Conservation (phyloP, 1,140 invertebrate species). For the Carposina sasakii region DNA sequence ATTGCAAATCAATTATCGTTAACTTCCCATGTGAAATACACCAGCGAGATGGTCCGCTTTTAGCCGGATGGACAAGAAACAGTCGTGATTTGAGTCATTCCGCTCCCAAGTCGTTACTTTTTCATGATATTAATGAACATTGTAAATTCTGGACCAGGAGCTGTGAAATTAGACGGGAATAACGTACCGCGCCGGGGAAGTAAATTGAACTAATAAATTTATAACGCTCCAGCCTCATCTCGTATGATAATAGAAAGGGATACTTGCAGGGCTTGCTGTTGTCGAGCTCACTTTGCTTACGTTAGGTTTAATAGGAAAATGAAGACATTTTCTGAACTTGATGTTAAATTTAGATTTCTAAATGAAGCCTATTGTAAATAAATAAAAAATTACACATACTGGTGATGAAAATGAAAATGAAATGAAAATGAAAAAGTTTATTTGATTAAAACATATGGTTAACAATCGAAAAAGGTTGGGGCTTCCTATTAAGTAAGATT, state of each 20-base stretch:
- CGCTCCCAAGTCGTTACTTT: constrained; percentile 20
- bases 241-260: constrained; percentile 57
- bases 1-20: background rate
- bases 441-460: too few relatives aligned
- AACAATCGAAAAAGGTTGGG: too few relatives aligned
- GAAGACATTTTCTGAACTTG: too few relatives aligned
- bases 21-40: background rate
- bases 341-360: too few relatives aligned
- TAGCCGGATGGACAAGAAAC: constrained; percentile 24
- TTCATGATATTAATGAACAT: constrained; percentile 33
- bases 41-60: constrained; percentile 11
- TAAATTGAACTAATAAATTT: constrained; percentile 42
- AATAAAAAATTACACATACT: too few relatives aligned
- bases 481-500: too few relatives aligned
- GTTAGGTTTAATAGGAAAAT: too few relatives aligned
- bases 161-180: constrained; percentile 11
- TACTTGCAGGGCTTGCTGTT: too few relatives aligned
- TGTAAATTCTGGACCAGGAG: constrained; percentile 23
- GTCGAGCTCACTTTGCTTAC: too few relatives aligned
- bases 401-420: too few relatives aligned
- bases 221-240: constrained; percentile 45
- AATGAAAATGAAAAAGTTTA: too few relatives aligned
- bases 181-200: background rate
- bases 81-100: constrained; percentile 15
- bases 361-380: too few relatives aligned